Conservation (phyloP, 2,797 vertebrate species). For the Smutsia temminckii region DNA sequence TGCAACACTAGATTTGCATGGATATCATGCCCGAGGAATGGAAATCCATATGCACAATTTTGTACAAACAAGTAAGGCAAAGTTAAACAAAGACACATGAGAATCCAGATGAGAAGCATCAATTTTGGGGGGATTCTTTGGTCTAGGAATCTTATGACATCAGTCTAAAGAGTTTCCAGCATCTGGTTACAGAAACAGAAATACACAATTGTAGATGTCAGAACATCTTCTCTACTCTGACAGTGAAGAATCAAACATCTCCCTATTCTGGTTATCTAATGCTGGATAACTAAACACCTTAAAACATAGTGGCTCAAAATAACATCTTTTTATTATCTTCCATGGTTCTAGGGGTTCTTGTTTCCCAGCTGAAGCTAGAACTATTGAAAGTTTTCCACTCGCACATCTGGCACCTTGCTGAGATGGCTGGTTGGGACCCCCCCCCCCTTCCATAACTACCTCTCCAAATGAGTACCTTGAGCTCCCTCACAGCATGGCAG, state of each 20-base stretch:
- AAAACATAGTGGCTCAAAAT: conserved; percentile 24
- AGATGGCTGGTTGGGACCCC: background rate
- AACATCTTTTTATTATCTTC: background rate
- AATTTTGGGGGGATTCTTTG: background rate
- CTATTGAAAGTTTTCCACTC: background rate
- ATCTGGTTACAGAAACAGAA: conserved; percentile 21
- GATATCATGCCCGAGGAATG: background rate
- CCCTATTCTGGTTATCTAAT: background rate
- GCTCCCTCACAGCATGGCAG: background rate
- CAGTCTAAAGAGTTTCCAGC: background rate
- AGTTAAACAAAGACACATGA: background rate
- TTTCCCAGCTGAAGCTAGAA: conserved; percentile 21
- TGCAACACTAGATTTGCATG: background rate
- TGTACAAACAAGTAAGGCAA: conserved; percentile 1
- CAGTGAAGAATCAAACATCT: background rate
- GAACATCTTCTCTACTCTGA: background rate
- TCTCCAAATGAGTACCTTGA: background rate
- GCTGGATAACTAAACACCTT: background rate
- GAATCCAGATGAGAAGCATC: background rate
- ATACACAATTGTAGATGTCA: background rate
- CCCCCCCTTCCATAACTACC: background rate
- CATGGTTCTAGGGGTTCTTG: background rate
- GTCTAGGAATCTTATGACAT: background rate
- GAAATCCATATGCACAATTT: background rate
- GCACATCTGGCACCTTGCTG: background rate